Evolutionary conservation across 1,140 invertebrate genomes (phyloP).

Genomic region (Anastatus disparis): DNA sequence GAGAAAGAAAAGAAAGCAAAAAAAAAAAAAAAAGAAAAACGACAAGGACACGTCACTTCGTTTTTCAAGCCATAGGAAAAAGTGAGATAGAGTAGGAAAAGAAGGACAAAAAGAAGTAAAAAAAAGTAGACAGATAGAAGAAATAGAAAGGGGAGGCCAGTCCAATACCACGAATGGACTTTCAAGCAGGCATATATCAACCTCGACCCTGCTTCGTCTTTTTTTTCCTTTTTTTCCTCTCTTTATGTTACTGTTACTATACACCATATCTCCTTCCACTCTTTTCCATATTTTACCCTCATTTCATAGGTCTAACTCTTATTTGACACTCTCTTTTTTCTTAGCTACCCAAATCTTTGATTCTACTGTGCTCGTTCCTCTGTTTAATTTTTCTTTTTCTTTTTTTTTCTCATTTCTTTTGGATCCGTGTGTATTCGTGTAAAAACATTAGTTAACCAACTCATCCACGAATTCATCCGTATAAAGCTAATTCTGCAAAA

Average conservation of each 20-base stretch:
- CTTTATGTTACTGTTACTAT: constrained; percentile 41
- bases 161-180: constrained; percentile 62
- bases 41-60: neutral
- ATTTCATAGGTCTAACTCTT: neutral
- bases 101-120: constrained; percentile 18
- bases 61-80: too few relatives aligned
- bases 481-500: too few relatives aligned
- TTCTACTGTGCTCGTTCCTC: too few relatives aligned
- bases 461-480: too few relatives aligned
- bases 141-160: constrained; percentile 26
- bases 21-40: constrained; percentile 22
- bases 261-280: constrained; percentile 33
- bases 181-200: constrained; percentile 62
- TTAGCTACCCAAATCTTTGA: too few relatives aligned
- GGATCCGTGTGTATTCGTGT: too few relatives aligned
- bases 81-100: neutral
- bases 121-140: constrained; percentile 31
- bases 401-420: too few relatives aligned
- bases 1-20: constrained; percentile 16
- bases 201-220: constrained; percentile 42
- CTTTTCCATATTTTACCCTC: constrained; percentile 37
- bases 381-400: too few relatives aligned
- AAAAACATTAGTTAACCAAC: too few relatives aligned
- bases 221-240: constrained; percentile 42
- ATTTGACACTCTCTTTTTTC: too few relatives aligned